Base-by-base conservation (phyloP, 2,888 invertebrate species). In the Drosophila tanythrix region DNA sequence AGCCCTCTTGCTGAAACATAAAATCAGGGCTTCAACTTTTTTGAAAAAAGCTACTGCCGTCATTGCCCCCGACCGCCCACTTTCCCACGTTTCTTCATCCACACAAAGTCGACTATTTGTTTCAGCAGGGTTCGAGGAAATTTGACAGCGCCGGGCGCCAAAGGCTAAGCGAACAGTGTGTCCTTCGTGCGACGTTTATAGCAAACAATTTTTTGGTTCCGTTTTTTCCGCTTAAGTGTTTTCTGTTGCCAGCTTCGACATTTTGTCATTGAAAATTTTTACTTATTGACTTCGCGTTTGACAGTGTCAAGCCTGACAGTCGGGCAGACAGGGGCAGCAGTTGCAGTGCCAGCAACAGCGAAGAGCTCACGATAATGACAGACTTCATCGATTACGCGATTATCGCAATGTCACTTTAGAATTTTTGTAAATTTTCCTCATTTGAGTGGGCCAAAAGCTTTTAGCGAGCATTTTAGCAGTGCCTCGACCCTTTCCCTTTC, bases 351-450 rank as follows among this genome's bases (percentile, higher is more conserved):
- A 64, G 46, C 66, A 29, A 21, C 61, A 62, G 46, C 58, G 53
- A 71, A 52, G 61, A 77, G 82, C 80, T 82, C 88, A 78, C 79
- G 90, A 86, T 88, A 88, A 88, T 88, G 90, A 90, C 87, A 90
- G 90, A 81, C 87, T 88, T 88, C 82, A 90, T 88, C 87, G 87
- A 88, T 90, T 88, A 88, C 87, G 87, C 90, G 87, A 88, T 88
- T 88, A 88, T 86, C 82, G 88, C 82, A 77, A 82, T 90, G 87
- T 88, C 87, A 90, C 78, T 88, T 88, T 86, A 80, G 80, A 83
- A 85, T 81, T 86, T 85, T 82, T 62, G 55, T 73, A 81, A 81
- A 83, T 81, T 72, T 85, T 79, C 56, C 77, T 84, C 89, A 77
- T 79, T 89, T 79, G 67, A 59, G 74, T 71, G 59, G 60, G 66